phyloP scores from a whole-genome alignment of 1,140 invertebrate genomes.

The Euura saliciscinereae region DNA sequence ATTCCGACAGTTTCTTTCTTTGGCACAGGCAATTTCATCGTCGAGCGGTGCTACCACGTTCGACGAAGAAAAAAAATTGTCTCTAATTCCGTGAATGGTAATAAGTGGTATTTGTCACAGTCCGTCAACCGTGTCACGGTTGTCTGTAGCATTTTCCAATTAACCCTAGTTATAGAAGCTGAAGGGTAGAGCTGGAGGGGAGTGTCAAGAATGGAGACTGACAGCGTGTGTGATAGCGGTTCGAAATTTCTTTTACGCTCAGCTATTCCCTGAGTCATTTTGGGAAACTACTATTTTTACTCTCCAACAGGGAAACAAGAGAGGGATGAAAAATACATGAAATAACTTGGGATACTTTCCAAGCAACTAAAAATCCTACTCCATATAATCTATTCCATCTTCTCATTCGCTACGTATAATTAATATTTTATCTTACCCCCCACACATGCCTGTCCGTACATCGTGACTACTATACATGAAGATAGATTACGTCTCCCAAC shows the following conservation, averaged over 20 bases:
- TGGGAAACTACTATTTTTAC: background rate
- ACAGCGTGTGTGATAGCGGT: background rate
- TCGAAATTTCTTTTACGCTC: background rate
- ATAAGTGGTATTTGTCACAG: slow-evolving; percentile 1
- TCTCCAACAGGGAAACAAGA: background rate
- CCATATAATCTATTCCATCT: too few species aligned
- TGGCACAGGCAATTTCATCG: slow-evolving; percentile 6
- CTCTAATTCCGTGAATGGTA: slow-evolving; percentile 3
- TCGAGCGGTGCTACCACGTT: background rate
- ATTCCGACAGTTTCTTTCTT: slow-evolving; percentile 3
- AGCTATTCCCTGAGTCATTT: background rate
- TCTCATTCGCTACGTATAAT: too few species aligned
- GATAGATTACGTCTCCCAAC: background rate
- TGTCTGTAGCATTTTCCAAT: slow-evolving; percentile 5
- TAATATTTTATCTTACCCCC: too few species aligned
- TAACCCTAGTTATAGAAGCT: slow-evolving; percentile 1
- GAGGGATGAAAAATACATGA: background rate
- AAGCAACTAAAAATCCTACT: too few species aligned
- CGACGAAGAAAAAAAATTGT: background rate
- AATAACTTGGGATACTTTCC: too few species aligned
- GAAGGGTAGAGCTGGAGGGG: background rate
- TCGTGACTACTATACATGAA: too few species aligned
- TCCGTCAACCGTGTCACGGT: background rate
- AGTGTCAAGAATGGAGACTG: background rate
- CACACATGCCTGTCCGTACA: too few species aligned